Base-by-base conservation (phyloP, 2,888 invertebrate genomes). In the Nephrotoma guestfalica region DNA sequence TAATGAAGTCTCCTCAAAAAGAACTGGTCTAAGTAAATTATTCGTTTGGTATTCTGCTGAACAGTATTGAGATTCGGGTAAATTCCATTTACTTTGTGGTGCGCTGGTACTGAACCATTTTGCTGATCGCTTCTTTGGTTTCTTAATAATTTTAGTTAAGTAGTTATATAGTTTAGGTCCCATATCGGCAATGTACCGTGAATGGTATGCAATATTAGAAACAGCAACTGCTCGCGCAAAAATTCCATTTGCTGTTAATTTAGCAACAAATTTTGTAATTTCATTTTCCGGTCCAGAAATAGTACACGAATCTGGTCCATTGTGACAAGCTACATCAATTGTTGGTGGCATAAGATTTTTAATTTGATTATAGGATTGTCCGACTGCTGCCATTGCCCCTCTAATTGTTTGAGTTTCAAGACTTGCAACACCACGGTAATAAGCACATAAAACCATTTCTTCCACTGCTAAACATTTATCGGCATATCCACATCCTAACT, bases 401-500 rank as follows among this genome's bases (percentile, higher is more conserved):
- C 92, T 92, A 88, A 96, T 94, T 88, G 96, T 92, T 2, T 93
- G 92, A 0, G 95, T 94, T 88, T 96, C 95, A 13, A 95, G 90
- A 41, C 96, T 95, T 1, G 96, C 95, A 87, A 94, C 92, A 0
- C 97, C 97, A 89, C 97, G 93, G 90, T 95, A 96, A 91, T 97
- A 97, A 0, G 97, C 96, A 0, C 95, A 93, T 7, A 97, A 91
- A 87, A 98, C 95, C 93, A 96, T 96, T 92, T 98, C 96, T 89
- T 97, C 96, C 0, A 95, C 94, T 0, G 97, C 96, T 88, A 98
- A 94, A 88, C 97, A 96, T 0, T 97, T 97, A 90, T 99, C 99
- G 2, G 97, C 98, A 92, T 99, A 99, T 0, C 97, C 98, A 91
- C 99, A 98, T 0, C 97, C 98, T 6, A 99, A 92, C 91, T 99